Percentiles rank a stretch among this genome's conserved stretches.
These are phyloP conservation scores for Mustela nigripes DNA, from an alignment of 2,113 vertebrate species.

Conservation along the genomic window DNA sequence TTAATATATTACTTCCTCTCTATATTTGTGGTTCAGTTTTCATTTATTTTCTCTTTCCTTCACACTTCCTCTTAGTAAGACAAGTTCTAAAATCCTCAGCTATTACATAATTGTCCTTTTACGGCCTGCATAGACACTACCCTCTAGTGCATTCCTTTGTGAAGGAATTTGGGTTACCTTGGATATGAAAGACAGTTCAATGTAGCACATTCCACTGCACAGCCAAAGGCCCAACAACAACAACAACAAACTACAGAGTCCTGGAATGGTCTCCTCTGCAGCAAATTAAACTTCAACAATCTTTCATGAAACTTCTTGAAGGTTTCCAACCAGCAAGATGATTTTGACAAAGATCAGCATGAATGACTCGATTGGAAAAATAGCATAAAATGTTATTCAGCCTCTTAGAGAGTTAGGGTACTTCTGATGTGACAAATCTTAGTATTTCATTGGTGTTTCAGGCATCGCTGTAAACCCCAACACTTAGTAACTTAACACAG, in stretches of 20 bases:
- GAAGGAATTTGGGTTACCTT: conserved; percentile 65
- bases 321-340: not conserved
- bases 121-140: conserved; percentile 32
- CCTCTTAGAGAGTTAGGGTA: not conserved
- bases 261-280: not conserved
- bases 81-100: conserved; percentile 47
- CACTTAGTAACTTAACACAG: not conserved
- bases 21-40: not conserved
- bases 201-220: not conserved
- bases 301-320: not conserved
- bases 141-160: conserved; percentile 49
- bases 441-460: not conserved
- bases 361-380: not conserved
- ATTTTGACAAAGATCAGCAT: not conserved
- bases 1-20: conserved; percentile 12
- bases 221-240: conserved; percentile 47
- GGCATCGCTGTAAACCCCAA: not conserved
- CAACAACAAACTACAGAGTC: not conserved
- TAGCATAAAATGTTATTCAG: not conserved
- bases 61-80: conserved; percentile 43
- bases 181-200: conserved; percentile 66
- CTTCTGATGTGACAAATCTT: not conserved
- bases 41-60: conserved; percentile 59
- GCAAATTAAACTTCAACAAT: conserved; percentile 48
- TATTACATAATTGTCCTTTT: conserved; percentile 66